Evolutionary conservation across 2,888 invertebrate genomes (phyloP).

Genomic region (Minunthozetes semirufus): DNA sequence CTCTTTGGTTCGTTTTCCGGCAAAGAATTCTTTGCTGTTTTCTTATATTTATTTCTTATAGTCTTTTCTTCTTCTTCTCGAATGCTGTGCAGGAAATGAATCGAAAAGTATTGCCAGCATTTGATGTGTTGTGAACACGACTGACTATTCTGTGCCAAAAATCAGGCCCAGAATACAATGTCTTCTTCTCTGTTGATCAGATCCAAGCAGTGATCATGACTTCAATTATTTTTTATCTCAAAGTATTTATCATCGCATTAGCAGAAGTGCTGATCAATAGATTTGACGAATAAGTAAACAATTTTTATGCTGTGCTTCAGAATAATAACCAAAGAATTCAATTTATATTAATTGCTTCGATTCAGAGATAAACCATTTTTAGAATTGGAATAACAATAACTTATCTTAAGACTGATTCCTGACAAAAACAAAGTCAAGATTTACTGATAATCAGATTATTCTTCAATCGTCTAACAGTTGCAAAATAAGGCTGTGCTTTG

Average conservation of each 20-base stretch:
- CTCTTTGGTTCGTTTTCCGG: neutral
- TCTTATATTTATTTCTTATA: neutral
- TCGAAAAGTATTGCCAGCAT: neutral
- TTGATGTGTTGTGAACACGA: neutral
- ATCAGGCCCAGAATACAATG: neutral
- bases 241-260: neutral
- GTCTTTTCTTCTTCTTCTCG: neutral
- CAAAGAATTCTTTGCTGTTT: neutral
- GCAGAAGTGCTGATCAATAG: neutral
- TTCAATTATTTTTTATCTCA: slow-evolving; percentile 1
- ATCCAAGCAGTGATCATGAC: neutral
- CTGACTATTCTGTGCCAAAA: neutral
- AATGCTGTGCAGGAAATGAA: neutral
- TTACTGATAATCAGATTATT: too few species aligned
- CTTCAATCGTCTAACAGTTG: too few species aligned
- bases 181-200: neutral
- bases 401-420: too few species aligned
- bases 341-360: neutral
- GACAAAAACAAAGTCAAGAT: too few species aligned
- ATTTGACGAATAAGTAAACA: neutral
- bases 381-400: too few species aligned
- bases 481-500: too few species aligned
- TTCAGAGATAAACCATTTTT: neutral
- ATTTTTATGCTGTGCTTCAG: neutral
- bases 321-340: neutral